Evolutionary conservation across 2,113 vertebrate genomes (phyloP), one percentile per base, ranked within the genome.

Genomic region (Grus americana): DNA sequence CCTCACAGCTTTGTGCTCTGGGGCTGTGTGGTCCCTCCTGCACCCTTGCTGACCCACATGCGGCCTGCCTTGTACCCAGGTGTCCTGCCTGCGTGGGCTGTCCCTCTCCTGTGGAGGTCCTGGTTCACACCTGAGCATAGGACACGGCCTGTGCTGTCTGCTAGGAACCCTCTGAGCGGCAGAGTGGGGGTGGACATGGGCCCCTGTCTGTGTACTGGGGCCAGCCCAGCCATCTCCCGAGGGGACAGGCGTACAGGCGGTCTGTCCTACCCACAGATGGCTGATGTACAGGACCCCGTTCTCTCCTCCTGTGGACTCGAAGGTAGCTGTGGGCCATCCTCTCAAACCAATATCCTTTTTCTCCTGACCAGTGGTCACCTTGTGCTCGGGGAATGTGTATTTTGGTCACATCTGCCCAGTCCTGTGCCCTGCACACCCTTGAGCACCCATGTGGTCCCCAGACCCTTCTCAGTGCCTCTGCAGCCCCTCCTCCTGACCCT

Each of bases 231-330:
- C 16, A 13, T 12, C 14, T 23, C 19, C 15, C 46, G 47, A 3
- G 19, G n/a, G 30, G 15, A 16, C 22, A 14, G 32, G 40, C 0
- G 6, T 11, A 3, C 19, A 3, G 34, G n/a, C 1, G 8, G 12
- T 5, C 52, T 19, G 71, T 62, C 19, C 29, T 14, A 4, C 5
- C 8, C 13, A 0, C 0, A 3, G 12, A 0, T 5, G 44, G n/a
- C 30, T 27, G 9, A 5, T 7, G 3, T 4, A 6, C 23, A 3
- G 19, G 24, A 8, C 16, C 50, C 4, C 17, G 2, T 26, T 32
- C 34, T 22, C 44, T 2, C 2, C 5, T 9, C 10, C 9, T 2
- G 17, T 4, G 23, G 22, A 5, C 13, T 4, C 1, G 1, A 19
- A 38, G 54, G 49, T 1, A 17, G 21, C 42, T 29, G 15, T 1